Conservation (phyloP, 1,140 invertebrate species). For the Hetaerina americana region DNA sequence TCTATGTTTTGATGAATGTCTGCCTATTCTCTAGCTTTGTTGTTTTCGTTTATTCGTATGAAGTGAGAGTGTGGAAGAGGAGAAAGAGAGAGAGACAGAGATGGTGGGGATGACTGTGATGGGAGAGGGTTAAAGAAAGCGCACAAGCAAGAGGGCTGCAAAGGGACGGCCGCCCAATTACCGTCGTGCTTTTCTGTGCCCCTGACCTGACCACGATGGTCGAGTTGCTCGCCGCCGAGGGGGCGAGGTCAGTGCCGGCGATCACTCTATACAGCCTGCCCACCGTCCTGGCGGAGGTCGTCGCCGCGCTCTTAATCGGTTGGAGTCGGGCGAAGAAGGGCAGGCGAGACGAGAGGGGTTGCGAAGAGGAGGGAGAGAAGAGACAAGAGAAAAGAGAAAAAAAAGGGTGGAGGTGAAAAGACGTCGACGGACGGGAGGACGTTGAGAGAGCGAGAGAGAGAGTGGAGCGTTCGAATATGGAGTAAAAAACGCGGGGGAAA, state of each 20-base stretch:
- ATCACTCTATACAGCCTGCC: constrained; percentile 61
- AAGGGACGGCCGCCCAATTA: not conserved
- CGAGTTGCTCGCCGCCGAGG: constrained; percentile 46
- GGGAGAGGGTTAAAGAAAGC: not conserved
- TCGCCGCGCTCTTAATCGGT: not conserved
- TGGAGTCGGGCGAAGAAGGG: not conserved
- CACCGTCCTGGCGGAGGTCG: constrained; percentile 46
- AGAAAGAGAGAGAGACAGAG: no score
- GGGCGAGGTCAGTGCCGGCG: constrained; percentile 58
- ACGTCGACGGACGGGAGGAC: no score
- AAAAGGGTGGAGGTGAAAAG: not conserved
- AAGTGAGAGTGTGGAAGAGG: no score
- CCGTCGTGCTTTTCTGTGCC: not conserved
- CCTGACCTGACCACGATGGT: constrained; percentile 21
- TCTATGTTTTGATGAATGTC: no score
- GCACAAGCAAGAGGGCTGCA: not conserved
- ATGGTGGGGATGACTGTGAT: not conserved
- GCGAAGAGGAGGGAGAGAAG: not conserved
- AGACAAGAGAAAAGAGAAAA: not conserved
- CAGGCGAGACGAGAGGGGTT: not conserved
- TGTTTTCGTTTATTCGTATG: no score
- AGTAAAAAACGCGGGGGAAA: no score
- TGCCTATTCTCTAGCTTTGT: no score
- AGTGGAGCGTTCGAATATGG: no score
- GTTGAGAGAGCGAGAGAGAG: no score